A percentile compares a stretch with the other conserved stretches of the same genome.
Evolutionary conservation across 2,797 vertebrate species (phyloP).

Genomic region (Intellagama lesueurii): DNA sequence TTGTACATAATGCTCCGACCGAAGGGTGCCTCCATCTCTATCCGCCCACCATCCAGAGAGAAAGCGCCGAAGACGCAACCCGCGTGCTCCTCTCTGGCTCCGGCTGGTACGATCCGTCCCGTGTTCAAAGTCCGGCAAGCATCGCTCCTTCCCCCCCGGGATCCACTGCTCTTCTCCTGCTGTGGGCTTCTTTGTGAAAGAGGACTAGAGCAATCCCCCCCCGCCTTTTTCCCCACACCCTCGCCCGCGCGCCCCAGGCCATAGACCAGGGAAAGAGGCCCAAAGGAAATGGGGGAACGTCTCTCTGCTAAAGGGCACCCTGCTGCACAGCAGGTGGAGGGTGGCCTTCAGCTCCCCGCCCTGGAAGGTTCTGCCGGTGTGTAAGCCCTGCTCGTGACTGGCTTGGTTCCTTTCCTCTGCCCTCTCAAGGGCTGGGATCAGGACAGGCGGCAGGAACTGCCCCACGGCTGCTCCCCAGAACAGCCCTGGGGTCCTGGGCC

Average conservation of each 20-base stretch:
- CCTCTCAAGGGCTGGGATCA: not conserved
- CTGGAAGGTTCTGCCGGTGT: slow-evolving; percentile 26
- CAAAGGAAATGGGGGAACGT: not conserved
- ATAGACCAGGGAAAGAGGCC: not conserved
- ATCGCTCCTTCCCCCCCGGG: not conserved
- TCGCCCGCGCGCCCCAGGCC: not conserved
- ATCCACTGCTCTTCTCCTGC: too few species aligned
- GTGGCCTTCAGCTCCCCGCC: not conserved
- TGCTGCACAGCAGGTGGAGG: not conserved
- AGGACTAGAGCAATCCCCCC: not conserved
- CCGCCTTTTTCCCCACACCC: not conserved
- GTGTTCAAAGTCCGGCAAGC: not conserved
- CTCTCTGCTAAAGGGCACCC: too few species aligned
- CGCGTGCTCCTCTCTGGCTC: rapidly evolving
- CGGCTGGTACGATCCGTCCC: slow-evolving; percentile 1
- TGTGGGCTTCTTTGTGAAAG: not conserved
- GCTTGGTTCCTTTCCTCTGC: not conserved
- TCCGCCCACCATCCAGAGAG: not conserved
- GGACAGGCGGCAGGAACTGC: not conserved
- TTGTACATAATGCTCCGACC: rapidly evolving
- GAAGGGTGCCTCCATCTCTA: rapidly evolving
- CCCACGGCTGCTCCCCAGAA: not conserved
- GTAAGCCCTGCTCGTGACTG: too few species aligned
- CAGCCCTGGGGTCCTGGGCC: not conserved
- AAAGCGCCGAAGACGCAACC: not conserved